A percentile compares a stretch with the other conserved stretches of the same genome.
phyloP scores from a whole-genome alignment of 2,797 vertebrate species.

The Gymnocypris eckloni region DNA sequence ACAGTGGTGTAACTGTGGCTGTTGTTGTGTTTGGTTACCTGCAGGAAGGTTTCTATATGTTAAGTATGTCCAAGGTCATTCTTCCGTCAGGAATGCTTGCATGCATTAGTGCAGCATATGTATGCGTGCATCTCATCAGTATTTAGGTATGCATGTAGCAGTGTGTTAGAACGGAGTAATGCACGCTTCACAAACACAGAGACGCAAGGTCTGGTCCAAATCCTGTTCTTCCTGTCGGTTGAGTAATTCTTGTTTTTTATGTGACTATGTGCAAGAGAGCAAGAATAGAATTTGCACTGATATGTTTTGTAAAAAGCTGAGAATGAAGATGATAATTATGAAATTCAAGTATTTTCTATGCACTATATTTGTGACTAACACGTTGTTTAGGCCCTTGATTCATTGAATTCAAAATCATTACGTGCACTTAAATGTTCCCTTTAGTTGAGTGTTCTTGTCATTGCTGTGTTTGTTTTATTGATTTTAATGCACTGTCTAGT shows the following conservation, averaged over 20 bases:
- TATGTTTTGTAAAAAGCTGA: conserved; percentile 9
- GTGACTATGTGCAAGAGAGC: conserved; percentile 46
- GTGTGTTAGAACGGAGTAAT: conserved; percentile 50
- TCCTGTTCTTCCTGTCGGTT: conserved; percentile 83
- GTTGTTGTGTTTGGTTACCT: conserved; percentile 13
- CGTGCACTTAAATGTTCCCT: conserved; percentile 3
- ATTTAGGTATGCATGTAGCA: conserved; percentile 43
- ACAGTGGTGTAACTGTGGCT: neutral
- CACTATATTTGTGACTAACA: neutral
- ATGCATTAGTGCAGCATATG: conserved; percentile 30
- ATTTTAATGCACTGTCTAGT: conserved; percentile 3
- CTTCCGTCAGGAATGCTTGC: conserved; percentile 14
- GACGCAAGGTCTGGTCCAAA: conserved; percentile 60
- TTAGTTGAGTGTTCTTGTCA: conserved; percentile 30
- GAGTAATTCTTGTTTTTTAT: conserved; percentile 80
- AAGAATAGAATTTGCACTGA: conserved; percentile 51
- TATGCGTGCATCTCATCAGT: conserved; percentile 18
- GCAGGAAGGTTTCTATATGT: neutral
- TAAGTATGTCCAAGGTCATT: conserved; percentile 13
- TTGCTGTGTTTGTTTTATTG: neutral
- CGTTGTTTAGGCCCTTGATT: neutral
- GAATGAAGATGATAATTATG: neutral
- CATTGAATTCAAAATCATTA: conserved; percentile 12
- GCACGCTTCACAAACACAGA: conserved; percentile 49
- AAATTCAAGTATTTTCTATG: neutral